Conservation (phyloP, 2,888 invertebrate genomes). For the Galeruca laticollis region DNA sequence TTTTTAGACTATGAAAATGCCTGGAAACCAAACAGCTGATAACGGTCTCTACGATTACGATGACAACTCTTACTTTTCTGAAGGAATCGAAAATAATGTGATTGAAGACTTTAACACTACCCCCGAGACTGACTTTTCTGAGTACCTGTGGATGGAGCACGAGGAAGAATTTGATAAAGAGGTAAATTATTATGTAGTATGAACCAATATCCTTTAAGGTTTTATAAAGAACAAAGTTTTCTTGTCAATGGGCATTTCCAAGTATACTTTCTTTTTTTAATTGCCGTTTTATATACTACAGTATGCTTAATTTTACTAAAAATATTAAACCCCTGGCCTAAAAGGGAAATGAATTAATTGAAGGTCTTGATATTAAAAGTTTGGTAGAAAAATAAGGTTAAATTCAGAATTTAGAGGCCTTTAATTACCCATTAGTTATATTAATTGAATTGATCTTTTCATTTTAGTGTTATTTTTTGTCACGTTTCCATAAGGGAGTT, state of each 20-base stretch:
- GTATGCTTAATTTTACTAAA: neutral
- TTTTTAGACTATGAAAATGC: slow-evolving; percentile 61
- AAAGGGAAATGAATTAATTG: neutral
- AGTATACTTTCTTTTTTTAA: neutral
- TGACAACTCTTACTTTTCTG: slow-evolving; percentile 57
- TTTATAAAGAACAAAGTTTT: neutral
- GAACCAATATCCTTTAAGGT: neutral
- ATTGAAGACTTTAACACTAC: slow-evolving; percentile 66
- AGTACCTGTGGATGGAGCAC: slow-evolving; percentile 96
- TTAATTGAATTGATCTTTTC: too few species aligned
- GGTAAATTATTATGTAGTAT: slow-evolving; percentile 66
- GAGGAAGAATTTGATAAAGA: slow-evolving; percentile 93
- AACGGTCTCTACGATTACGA: slow-evolving; percentile 61
- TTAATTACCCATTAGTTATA: too few species aligned
- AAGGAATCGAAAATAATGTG: slow-evolving; percentile 57
- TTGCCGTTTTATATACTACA: neutral
- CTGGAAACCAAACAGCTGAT: slow-evolving; percentile 59
- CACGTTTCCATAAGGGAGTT: too few species aligned
- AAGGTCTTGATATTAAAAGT: neutral
- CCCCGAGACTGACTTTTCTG: slow-evolving; percentile 82
- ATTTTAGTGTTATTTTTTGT: too few species aligned
- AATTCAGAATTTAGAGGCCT: slow-evolving; percentile 7
- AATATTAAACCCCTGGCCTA: neutral
- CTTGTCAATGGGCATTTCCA: neutral
- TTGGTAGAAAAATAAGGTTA: neutral